Base-by-base conservation (phyloP, 2,113 vertebrate species). In the Nematolebias whitei region DNA sequence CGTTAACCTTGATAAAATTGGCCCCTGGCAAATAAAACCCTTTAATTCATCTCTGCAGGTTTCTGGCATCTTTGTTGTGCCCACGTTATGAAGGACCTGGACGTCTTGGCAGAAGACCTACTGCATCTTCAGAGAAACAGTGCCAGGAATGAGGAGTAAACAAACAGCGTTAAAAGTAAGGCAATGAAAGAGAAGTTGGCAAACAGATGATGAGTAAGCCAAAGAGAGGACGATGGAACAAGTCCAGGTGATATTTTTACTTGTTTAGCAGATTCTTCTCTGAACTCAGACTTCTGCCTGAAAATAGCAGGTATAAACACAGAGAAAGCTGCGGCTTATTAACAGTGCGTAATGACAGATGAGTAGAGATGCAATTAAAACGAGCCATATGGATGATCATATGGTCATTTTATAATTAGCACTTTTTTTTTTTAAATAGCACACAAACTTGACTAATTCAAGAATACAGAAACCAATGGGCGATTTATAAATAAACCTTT, bases 401-500 rank as follows among this genome's bases (percentile, higher is more conserved):
- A 90, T 89, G 89, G 87, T 87, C 83, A 84, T 81, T 76, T 85
- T 80, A 89, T 90, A 89, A 90, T 90, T 89, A 90, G 87, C 78
- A 80, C 59, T 68, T 53, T 80, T 86, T 84, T 80, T 74, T 86
- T 84, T 80, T 74, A 89, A 87, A 87, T 83, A 83, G 79, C 78
- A 61, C 77, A 63, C 40, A 40, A 62, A 68, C 78, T 76, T 64
- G 41, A 69, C 77, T 58, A 64, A 68, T 82, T 75, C 44, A 62
- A 73, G 50, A 73, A 39, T 56, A 48, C 51, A 71, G 20, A 50
- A 72, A 60, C 59, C 26, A 53, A 26, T 57, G 54, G 58, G 45
- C 78, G 61, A 72, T 67, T 82, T 26, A 67, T 70, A 75, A 80
- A 80, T 72, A 77, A 19, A 47, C 53, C 74, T 63, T 75, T 53